Percentiles rank a stretch among this genome's conserved stretches.
Conservation (phyloP, 2,113 vertebrate species). For the Martes martes region DNA sequence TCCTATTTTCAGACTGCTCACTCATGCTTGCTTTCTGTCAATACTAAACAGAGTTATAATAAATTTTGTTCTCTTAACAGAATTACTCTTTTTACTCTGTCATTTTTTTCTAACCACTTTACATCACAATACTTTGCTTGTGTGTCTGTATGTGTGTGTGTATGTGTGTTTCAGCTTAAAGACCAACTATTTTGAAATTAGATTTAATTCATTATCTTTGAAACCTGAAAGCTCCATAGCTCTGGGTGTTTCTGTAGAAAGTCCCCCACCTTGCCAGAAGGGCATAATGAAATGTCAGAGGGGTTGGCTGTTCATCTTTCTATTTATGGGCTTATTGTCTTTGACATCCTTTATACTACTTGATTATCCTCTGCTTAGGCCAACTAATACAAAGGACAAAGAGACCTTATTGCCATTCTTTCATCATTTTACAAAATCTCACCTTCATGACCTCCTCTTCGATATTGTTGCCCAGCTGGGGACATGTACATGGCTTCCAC, state of each 20-base stretch:
- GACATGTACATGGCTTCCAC: not conserved
- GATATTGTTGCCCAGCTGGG: conserved; percentile 18
- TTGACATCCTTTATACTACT: conserved; percentile 49
- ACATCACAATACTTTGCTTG: conserved; percentile 24
- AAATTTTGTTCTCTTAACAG: conserved; percentile 4
- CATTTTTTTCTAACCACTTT: conserved; percentile 50
- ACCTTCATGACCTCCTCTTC: not conserved
- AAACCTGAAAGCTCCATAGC: conserved; percentile 6
- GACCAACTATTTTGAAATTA: conserved; percentile 54
- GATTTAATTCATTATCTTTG: conserved; percentile 59
- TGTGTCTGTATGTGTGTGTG: not conserved
- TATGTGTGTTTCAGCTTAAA: not conserved
- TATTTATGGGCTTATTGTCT: conserved; percentile 45
- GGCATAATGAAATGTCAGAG: conserved; percentile 48
- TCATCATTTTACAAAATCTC: conserved; percentile 27
- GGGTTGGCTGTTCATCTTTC: conserved; percentile 52
- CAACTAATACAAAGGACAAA: conserved; percentile 44
- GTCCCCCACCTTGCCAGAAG: conserved; percentile 10
- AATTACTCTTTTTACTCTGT: conserved; percentile 25
- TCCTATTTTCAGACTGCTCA: conserved; percentile 38
- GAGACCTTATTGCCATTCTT: conserved; percentile 3
- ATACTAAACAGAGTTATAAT: not conserved
- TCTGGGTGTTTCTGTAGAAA: conserved; percentile 39
- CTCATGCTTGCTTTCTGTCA: conserved; percentile 24
- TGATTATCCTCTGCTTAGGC: conserved; percentile 44